Base-by-base conservation (phyloP, 2,113 vertebrate genomes). In the Phalacrocorax brasilianus region DNA sequence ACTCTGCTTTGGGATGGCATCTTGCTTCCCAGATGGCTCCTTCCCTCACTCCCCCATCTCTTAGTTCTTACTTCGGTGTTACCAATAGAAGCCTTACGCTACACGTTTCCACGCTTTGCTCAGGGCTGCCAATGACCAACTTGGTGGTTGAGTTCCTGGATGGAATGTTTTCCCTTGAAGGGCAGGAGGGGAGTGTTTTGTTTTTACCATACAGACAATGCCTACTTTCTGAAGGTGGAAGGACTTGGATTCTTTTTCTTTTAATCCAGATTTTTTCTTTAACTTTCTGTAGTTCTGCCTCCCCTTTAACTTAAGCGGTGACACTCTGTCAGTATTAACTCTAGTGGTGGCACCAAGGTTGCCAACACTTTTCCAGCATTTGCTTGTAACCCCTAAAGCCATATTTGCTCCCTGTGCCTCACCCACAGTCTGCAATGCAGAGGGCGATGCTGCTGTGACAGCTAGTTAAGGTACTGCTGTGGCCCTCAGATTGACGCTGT, bases 371-470 rank as follows among this genome's bases (percentile, higher is more conserved):
- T 44, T 71, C 81, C 72, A 86, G 72, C 45, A 53, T 88, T 88
- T 96, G 84, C 86, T 95, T 92, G 42, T 88, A 86, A 86, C 42
- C 88, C 94, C 70, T 93, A 91, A 95, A 96, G 96, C 97, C 97
- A 97, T 97, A 98, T 91, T 94, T 89, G 59, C 88, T 89, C 77
- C 79, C 85, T 91, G 94, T 94, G 84, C 93, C 92, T 96, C 89
- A 12, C 72, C 84, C 22, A 2, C 38, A 72, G 66, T 45, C n/a
- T 55, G 89, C 84, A 92, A 28, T 75, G 61, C 52, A 23, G 32
- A 86, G 70, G 67, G 66, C 67, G 62, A 10, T 49, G 44, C 88
- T 96, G 88, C 91, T 85, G 38, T 62, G 73, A 45, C 9, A 82
- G 16, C 84, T 75, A 76, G 59, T 55, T 50, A 70, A 2, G 14